phyloP scores from a whole-genome alignment of 1,140 invertebrate species.

The Carposina sasakii region DNA sequence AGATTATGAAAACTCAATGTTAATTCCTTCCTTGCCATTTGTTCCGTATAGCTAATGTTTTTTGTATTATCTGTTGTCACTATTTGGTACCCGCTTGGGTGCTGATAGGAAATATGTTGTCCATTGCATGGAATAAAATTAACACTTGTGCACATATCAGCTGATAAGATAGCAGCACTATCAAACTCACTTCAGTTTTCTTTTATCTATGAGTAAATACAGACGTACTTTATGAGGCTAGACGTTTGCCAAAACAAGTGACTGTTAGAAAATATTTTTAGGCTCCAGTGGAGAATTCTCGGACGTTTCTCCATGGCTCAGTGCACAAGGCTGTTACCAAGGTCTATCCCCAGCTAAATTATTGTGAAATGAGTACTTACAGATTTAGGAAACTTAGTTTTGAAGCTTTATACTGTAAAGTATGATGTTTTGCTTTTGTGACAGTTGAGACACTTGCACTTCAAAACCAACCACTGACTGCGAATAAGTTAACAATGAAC shows the following conservation, averaged over 20 bases:
- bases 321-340: constrained; percentile 40
- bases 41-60: constrained; percentile 28
- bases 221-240: no score
- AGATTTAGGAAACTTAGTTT: no score
- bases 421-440: no score
- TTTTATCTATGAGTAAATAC: no score
- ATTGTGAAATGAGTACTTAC: constrained; percentile 47
- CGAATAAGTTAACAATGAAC: no score
- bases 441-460: no score
- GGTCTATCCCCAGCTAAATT: constrained; percentile 26
- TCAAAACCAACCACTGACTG: no score
- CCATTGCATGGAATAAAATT: constrained; percentile 51
- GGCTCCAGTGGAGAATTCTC: no score
- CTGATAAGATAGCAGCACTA: constrained; percentile 56
- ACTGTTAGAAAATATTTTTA: no score
- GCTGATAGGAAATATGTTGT: constrained; percentile 48
- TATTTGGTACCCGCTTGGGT: constrained; percentile 36
- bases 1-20: constrained; percentile 66
- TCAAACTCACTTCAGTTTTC: no score
- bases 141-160: constrained; percentile 64
- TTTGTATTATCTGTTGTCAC: constrained; percentile 25
- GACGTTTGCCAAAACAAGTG: no score
- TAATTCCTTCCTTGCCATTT: constrained; percentile 62
- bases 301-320: constrained; percentile 25
- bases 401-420: no score